These are phyloP conservation scores for Beris morrisii DNA, from an alignment of 2,888 invertebrate genomes.

Conservation along the genomic window DNA sequence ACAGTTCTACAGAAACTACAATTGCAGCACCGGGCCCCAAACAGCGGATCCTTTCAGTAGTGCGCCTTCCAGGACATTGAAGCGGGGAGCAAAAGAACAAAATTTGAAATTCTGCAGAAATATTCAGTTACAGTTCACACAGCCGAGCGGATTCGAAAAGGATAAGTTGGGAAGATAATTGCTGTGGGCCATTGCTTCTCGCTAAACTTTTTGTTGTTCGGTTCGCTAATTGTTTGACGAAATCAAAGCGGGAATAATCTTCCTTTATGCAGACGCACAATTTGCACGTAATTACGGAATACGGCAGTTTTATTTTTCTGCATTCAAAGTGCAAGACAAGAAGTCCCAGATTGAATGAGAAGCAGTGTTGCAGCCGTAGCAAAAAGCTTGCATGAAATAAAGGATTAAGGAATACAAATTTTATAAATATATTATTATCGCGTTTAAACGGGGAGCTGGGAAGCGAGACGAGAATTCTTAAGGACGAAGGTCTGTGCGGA, in stretches of 20 bases:
- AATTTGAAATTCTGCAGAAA: slow-evolving; percentile 34
- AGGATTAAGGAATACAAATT: slow-evolving; percentile 29
- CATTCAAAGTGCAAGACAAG: slow-evolving; percentile 11
- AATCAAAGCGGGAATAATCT: slow-evolving; percentile 15
- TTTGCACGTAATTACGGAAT: slow-evolving; percentile 32
- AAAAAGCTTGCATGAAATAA: slow-evolving; percentile 19
- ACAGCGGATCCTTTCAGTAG: neutral
- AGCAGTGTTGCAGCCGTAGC: neutral
- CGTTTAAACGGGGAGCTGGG: slow-evolving; percentile 23
- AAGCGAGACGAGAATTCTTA: neutral
- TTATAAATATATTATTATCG: slow-evolving; percentile 32
- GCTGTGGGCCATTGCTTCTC: slow-evolving; percentile 33
- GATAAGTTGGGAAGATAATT: slow-evolving; percentile 35
- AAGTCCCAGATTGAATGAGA: neutral
- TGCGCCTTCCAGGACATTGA: slow-evolving; percentile 16
- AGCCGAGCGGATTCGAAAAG: slow-evolving; percentile 11
- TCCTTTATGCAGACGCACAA: slow-evolving; percentile 19
- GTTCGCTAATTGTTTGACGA: slow-evolving; percentile 35
- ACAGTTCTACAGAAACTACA: neutral
- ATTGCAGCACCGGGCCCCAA: slow-evolving; percentile 1
- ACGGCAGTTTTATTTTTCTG: slow-evolving; percentile 9
- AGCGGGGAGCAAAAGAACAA: slow-evolving; percentile 16
- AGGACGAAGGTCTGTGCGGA: neutral
- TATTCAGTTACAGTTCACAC: slow-evolving; percentile 26
- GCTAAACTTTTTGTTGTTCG: slow-evolving; percentile 36